phyloP scores from a whole-genome alignment of 2,888 invertebrate species.

The Chrysomela aeneicollis region DNA sequence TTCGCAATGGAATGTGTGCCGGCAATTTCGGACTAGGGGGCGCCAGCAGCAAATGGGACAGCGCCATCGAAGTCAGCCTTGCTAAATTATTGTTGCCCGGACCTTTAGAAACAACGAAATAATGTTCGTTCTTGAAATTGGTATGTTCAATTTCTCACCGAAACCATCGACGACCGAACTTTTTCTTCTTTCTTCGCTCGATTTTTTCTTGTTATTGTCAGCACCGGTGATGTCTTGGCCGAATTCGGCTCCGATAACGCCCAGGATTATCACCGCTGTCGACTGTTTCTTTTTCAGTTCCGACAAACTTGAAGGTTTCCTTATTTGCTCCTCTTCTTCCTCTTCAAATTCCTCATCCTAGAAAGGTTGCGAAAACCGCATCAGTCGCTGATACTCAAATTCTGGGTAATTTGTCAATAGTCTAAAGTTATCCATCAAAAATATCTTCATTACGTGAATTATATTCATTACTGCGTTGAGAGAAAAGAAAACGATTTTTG shows the following conservation, averaged over 20 bases:
- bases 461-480: too few relatives aligned
- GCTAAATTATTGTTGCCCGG: constrained; percentile 89
- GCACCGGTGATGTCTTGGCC: constrained; percentile 88
- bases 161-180: constrained; percentile 86
- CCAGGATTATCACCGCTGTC: constrained; percentile 94
- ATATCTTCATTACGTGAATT: too few relatives aligned
- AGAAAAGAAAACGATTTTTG: too few relatives aligned
- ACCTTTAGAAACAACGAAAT: too few relatives aligned
- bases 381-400: neutral
- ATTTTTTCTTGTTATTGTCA: constrained; percentile 67
- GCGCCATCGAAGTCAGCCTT: constrained; percentile 90
- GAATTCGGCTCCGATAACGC: constrained; percentile 98
- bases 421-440: too few relatives aligned
- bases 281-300: constrained; percentile 94
- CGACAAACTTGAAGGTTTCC: constrained; percentile 84
- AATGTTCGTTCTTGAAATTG: too few relatives aligned
- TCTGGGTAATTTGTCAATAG: too few relatives aligned
- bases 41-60: constrained; percentile 90
- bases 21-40: constrained; percentile 87
- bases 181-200: constrained; percentile 71
- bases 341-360: constrained; percentile 82
- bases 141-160: constrained; percentile 43
- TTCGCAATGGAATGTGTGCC: constrained; percentile 88
- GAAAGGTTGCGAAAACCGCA: constrained; percentile 21
- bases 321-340: constrained; percentile 86